Conservation (phyloP, 1,140 invertebrate species). For the Orchestia grillus region DNA sequence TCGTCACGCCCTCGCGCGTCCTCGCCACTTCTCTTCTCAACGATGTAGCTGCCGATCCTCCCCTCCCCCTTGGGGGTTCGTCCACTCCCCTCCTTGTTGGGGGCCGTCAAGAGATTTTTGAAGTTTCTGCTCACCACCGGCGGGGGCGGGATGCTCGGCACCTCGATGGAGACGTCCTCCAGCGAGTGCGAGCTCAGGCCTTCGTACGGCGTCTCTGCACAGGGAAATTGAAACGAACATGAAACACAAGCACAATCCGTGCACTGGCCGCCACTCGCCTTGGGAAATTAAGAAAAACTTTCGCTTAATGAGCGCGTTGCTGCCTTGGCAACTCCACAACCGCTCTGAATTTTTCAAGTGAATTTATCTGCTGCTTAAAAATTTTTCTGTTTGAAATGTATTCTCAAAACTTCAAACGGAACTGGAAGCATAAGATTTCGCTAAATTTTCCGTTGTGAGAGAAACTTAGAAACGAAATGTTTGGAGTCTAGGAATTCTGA, state of each 20-base stretch:
- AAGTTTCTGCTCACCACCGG: constrained; percentile 5
- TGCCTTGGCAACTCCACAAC: too few species aligned
- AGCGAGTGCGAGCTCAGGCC: neutral
- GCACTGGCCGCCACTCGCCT: neutral
- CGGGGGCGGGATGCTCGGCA: constrained; percentile 15
- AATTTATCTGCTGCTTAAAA: too few species aligned
- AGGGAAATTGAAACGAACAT: neutral
- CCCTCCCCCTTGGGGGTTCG: constrained; percentile 4
- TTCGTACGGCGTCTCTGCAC: constrained; percentile 19
- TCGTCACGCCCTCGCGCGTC: neutral
- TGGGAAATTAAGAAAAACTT: too few species aligned
- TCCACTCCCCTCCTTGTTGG: neutral
- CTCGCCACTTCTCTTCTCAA: constrained; percentile 16
- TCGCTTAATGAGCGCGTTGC: too few species aligned
- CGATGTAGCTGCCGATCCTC: constrained; percentile 26
- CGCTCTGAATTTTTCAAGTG: too few species aligned
- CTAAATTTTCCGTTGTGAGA: too few species aligned
- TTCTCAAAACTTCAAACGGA: too few species aligned
- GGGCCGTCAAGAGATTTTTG: neutral
- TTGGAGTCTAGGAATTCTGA: too few species aligned
- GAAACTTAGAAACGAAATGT: too few species aligned
- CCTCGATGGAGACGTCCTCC: constrained; percentile 44
- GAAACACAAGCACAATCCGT: neutral
- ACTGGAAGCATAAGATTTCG: too few species aligned
- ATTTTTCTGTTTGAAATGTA: too few species aligned